A percentile compares a stretch with the other conserved stretches of the same genome.
Evolutionary conservation across 2,113 vertebrate genomes (phyloP).

Genomic region (Trogon surrucura): DNA sequence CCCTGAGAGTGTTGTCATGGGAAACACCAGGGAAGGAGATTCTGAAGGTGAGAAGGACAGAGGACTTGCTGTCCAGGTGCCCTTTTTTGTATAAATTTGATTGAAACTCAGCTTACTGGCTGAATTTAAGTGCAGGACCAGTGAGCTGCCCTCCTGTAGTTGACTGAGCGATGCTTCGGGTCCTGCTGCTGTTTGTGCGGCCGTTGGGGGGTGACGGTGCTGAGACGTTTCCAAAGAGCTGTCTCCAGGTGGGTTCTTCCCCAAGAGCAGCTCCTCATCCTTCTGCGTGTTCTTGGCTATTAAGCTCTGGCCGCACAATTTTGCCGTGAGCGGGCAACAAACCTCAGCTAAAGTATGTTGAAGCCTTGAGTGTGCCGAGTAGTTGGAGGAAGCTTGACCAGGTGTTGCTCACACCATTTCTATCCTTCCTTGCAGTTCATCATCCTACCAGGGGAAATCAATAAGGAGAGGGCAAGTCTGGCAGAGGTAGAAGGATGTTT

Average conservation of each 20-base stretch:
- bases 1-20: neutral
- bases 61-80: neutral
- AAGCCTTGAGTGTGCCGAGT: neutral
- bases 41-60: neutral
- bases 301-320: neutral
- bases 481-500: neutral
- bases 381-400: neutral
- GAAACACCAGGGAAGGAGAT: neutral
- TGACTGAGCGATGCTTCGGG: rapidly evolving
- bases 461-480: too few species aligned
- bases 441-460: neutral
- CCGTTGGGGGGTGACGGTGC: rapidly evolving
- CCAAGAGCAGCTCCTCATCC: neutral
- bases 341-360: neutral
- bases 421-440: neutral
- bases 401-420: rapidly evolving
- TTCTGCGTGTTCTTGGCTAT: rapidly evolving
- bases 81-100: neutral
- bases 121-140: neutral
- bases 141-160: neutral
- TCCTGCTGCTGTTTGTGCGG: neutral
- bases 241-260: neutral
- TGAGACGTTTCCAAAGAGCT: neutral
- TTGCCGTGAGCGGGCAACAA: neutral
- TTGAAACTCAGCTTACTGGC: neutral